A percentile compares a stretch with the other conserved stretches of the same genome.
phyloP scores from a whole-genome alignment of 2,797 vertebrate genomes.

The Lophius americanus region DNA sequence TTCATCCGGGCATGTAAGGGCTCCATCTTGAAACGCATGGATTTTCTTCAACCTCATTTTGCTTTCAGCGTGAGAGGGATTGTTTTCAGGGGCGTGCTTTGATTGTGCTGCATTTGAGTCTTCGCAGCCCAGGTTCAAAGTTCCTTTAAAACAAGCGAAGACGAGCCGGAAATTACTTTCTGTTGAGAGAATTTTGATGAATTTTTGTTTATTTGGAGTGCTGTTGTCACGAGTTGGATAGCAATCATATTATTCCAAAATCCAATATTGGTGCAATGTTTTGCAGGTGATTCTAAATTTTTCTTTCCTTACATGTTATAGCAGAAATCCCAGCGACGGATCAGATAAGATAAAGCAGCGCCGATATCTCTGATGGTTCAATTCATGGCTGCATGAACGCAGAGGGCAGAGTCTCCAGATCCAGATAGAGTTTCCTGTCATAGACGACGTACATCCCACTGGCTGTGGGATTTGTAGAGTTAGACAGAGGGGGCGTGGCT shows the following conservation, averaged over 20 bases:
- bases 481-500: too few species aligned
- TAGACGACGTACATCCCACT: too few species aligned
- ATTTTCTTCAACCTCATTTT: not conserved
- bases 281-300: not conserved
- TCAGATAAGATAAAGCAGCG: slow-evolving; percentile 25
- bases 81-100: not conserved
- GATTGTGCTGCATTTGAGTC: not conserved
- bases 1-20: slow-evolving; percentile 26
- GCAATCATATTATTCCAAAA: not conserved
- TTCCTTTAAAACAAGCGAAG: slow-evolving; percentile 2
- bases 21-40: not conserved
- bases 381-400: slow-evolving; percentile 24
- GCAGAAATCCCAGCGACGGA: slow-evolving; percentile 8
- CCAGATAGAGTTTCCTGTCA: slow-evolving; percentile 9
- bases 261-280: not conserved
- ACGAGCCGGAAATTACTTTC: slow-evolving; percentile 16
- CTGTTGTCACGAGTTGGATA: not conserved
- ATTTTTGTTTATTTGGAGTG: not conserved
- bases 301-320: slow-evolving; percentile 7
- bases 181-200: not conserved
- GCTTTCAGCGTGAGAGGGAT: not conserved
- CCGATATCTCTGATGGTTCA: slow-evolving; percentile 14
- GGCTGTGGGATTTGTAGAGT: slow-evolving; percentile 26
- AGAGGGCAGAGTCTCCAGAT: slow-evolving; percentile 10
- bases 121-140: slow-evolving; percentile 8